These are phyloP conservation scores for Rhopalosiphum nymphaeae DNA, from an alignment of 2,888 invertebrate genomes.

Conservation along the genomic window DNA sequence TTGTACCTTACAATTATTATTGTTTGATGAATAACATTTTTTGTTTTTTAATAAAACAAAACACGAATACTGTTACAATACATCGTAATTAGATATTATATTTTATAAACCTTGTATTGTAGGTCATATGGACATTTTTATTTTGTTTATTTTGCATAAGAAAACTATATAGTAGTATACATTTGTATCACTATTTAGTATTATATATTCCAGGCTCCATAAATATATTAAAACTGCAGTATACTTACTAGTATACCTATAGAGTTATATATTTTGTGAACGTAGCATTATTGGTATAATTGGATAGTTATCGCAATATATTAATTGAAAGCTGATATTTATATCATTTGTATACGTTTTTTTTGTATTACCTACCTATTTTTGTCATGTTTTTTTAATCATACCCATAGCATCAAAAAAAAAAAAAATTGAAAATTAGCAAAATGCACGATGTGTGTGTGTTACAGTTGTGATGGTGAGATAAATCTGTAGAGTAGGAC, in stretches of 20 bases:
- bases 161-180: not conserved
- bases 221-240: not conserved
- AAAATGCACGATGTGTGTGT: constrained; percentile 65
- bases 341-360: not conserved
- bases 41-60: not conserved
- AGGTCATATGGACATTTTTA: not conserved
- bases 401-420: constrained; percentile 42
- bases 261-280: not conserved
- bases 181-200: not conserved
- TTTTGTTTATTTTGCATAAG: not conserved
- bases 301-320: not conserved
- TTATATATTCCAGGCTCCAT: not conserved
- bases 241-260: not conserved
- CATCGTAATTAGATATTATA: not conserved
- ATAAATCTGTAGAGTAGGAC: constrained; percentile 66
- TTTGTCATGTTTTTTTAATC: constrained; percentile 51
- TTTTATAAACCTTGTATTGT: not conserved
- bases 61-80: not conserved
- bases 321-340: constrained; percentile 47
- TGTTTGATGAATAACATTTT: not conserved
- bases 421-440: constrained; percentile 57
- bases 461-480: constrained; percentile 65
- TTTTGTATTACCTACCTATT: constrained; percentile 1
- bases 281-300: constrained; percentile 25
- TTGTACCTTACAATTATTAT: not conserved